Evolutionary conservation across 2,888 invertebrate species (phyloP).

Genomic region (Myopa tessellatipennis): DNA sequence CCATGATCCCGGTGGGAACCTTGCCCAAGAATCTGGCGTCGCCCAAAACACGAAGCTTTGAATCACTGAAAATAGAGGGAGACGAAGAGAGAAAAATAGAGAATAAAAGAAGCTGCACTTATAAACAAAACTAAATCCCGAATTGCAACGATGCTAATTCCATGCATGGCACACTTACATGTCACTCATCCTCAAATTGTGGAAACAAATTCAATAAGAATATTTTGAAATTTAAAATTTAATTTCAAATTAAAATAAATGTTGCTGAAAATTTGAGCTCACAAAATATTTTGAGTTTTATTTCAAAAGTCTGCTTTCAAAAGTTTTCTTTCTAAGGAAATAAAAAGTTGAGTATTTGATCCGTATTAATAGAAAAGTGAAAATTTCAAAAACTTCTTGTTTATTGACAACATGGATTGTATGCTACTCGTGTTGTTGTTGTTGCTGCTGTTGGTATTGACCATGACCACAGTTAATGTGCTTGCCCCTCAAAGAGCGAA

Average conservation of each 20-base stretch:
- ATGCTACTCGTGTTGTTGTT: no score
- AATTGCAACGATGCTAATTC: not conserved
- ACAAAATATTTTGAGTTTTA: not conserved
- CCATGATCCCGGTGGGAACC: constrained; percentile 23
- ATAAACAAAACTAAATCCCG: not conserved
- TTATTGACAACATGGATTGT: no score
- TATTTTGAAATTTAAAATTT: not conserved
- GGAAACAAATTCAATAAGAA: not conserved
- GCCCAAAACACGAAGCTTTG: not conserved
- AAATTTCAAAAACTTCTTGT: no score
- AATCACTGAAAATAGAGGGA: not conserved
- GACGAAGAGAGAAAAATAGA: no score
- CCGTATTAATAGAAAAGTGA: no score
- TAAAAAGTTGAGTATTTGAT: no score
- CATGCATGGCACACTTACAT: not conserved
- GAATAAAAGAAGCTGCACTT: no score
- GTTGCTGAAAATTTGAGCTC: not conserved
- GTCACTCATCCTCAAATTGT: not conserved
- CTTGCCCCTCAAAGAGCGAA: no score
- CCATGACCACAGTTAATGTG: no score
- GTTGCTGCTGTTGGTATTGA: no score
- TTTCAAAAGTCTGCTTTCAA: no score
- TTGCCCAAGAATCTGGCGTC: not conserved
- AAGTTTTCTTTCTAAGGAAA: no score
- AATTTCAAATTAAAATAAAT: not conserved